Evolutionary conservation across 2,113 vertebrate genomes (phyloP).

Genomic region (Dicrurus megarhynchus): DNA sequence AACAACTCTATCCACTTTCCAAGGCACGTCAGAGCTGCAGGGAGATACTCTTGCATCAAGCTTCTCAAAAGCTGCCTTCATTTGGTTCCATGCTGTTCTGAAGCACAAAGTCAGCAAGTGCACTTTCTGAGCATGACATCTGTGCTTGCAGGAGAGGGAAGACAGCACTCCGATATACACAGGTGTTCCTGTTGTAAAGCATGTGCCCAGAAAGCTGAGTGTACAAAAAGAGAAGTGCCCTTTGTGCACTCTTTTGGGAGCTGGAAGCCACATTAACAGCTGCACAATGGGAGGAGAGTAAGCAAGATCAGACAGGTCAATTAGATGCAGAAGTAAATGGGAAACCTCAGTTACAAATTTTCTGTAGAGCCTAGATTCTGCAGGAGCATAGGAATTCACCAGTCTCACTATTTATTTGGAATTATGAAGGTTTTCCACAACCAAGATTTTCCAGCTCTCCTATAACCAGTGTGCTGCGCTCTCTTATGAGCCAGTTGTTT

Average conservation of each 20-base stretch:
- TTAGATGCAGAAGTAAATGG: neutral
- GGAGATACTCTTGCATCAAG: neutral
- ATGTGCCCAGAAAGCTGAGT: neutral
- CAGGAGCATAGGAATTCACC: neutral
- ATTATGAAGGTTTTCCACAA: neutral
- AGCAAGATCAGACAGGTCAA: slow-evolving; percentile 12
- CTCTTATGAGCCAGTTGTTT: neutral
- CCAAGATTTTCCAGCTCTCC: neutral
- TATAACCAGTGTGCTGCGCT: neutral
- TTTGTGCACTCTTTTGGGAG: neutral
- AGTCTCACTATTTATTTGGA: neutral
- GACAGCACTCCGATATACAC: neutral
- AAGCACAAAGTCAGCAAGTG: neutral
- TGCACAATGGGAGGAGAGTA: neutral
- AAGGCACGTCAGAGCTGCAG: neutral
- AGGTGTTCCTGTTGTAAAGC: slow-evolving; percentile 1
- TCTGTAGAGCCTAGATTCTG: neutral
- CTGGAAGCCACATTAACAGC: slow-evolving; percentile 1
- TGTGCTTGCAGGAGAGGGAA: neutral
- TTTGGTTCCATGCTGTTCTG: neutral
- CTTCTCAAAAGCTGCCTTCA: neutral
- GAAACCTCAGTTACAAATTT: neutral
- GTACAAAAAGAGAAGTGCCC: neutral
- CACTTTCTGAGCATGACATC: neutral
- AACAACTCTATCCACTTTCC: neutral